Percentiles rank a stretch among this genome's conserved stretches.
Evolutionary conservation across 2,113 vertebrate species (phyloP).

Genomic region (Pterocles orientalis): DNA sequence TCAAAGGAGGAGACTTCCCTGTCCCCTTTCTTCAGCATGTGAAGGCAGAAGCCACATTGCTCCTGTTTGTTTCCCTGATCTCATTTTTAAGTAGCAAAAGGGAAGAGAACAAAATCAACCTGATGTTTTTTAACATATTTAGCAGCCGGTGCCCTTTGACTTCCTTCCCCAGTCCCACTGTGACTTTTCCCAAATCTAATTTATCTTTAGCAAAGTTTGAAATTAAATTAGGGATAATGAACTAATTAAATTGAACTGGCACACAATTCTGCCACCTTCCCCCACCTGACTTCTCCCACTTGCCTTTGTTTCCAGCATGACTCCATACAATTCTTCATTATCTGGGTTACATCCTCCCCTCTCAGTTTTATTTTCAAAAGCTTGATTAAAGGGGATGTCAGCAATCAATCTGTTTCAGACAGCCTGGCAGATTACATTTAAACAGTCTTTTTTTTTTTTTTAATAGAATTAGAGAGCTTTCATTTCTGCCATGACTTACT

Average conservation of each 20-base stretch:
- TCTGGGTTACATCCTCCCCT: slow-evolving; percentile 51
- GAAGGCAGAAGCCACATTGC: not conserved
- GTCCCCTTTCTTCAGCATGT: not conserved
- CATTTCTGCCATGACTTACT: not conserved
- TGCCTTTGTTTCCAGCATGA: slow-evolving; percentile 44
- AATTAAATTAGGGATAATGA: slow-evolving; percentile 71
- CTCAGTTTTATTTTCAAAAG: slow-evolving; percentile 41
- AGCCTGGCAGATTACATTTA: slow-evolving; percentile 21
- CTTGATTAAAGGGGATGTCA: slow-evolving; percentile 61
- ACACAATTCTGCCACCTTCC: slow-evolving; percentile 15
- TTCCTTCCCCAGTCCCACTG: slow-evolving; percentile 30
- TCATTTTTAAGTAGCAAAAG: not conserved
- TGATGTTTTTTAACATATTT: not conserved
- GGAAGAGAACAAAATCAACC: not conserved
- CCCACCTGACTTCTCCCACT: slow-evolving; percentile 25
- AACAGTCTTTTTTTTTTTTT: slow-evolving; percentile 22
- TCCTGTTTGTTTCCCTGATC: not conserved
- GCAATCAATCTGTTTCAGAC: slow-evolving; percentile 25
- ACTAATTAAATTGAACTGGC: slow-evolving; percentile 66
- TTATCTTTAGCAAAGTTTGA: slow-evolving; percentile 65
- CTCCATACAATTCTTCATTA: slow-evolving; percentile 43
- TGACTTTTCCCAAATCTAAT: slow-evolving; percentile 46
- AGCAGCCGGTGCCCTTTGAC: slow-evolving; percentile 42
- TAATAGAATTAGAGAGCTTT: slow-evolving; percentile 8
- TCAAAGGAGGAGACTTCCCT: not conserved